Conservation (phyloP, 1,140 invertebrate genomes). For the Probaryconus sp. region DNA sequence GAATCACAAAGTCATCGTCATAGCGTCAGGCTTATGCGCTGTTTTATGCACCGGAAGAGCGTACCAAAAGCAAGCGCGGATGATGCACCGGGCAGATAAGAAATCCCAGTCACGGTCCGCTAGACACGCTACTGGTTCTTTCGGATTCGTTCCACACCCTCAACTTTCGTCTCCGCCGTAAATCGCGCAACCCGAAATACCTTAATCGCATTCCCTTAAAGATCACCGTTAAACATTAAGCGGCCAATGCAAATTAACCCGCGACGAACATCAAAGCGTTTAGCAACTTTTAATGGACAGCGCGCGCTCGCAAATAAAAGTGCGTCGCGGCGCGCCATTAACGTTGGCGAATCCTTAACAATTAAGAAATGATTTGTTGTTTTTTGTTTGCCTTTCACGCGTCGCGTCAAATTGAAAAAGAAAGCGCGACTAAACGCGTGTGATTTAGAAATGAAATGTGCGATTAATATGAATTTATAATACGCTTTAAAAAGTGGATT, state of each 20-base stretch:
- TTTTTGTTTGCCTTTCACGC: too few relatives aligned
- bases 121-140: conserved; percentile 63
- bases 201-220: conserved; percentile 44
- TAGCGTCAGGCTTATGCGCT: conserved; percentile 34
- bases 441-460: too few relatives aligned
- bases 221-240: conserved; percentile 27
- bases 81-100: conserved; percentile 55
- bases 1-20: conserved; percentile 52
- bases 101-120: conserved; percentile 61
- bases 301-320: too few relatives aligned
- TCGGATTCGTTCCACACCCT: conserved; percentile 62
- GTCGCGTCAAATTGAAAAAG: too few relatives aligned
- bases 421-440: too few relatives aligned
- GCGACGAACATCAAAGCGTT: conserved; percentile 6
- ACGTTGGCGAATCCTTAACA: too few relatives aligned
- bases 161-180: conserved; percentile 17
- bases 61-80: conserved; percentile 55
- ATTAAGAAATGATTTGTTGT: too few relatives aligned
- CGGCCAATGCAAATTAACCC: conserved; percentile 27
- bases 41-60: conserved; percentile 57
- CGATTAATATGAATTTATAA: too few relatives aligned
- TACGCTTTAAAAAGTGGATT: too few relatives aligned
- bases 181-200: conserved; percentile 31
- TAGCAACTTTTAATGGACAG: conserved; percentile 20
- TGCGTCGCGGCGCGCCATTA: too few relatives aligned